phyloP scores from a whole-genome alignment of 2,797 vertebrate species.

The Enteromius radiatus region DNA sequence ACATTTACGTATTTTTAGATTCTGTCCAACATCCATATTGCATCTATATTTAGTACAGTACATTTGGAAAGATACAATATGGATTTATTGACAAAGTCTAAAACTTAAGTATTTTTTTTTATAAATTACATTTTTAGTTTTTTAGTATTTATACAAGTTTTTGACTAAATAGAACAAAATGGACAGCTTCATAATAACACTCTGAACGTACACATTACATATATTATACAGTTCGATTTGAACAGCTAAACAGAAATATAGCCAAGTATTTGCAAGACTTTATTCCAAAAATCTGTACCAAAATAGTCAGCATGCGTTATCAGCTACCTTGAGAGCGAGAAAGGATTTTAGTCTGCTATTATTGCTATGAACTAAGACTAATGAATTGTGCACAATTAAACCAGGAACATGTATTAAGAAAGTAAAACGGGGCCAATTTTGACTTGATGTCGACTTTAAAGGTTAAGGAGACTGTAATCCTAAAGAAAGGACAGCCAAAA shows the following conservation, averaged over 20 bases:
- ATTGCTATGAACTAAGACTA: neutral
- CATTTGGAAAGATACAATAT: neutral
- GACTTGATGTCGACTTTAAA: slow-evolving; percentile 10
- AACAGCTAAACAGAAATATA: neutral
- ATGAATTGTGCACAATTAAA: neutral
- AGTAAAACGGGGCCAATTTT: neutral
- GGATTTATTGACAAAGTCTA: neutral
- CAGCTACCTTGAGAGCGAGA: neutral
- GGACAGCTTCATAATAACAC: too few species aligned
- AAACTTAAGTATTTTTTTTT: neutral
- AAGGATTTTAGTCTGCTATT: neutral
- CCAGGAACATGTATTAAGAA: neutral
- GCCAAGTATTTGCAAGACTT: neutral
- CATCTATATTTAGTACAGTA: neutral
- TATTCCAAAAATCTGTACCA: neutral
- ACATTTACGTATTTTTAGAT: neutral
- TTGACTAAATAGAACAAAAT: neutral
- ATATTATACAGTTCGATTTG: neutral
- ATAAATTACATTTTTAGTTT: neutral
- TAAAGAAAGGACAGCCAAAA: slow-evolving; percentile 77
- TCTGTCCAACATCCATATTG: too few species aligned
- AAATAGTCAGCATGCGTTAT: neutral
- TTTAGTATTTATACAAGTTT: too few species aligned
- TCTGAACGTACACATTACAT: neutral
- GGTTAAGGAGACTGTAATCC: slow-evolving; percentile 77